phyloP scores from a whole-genome alignment of 2,888 invertebrate genomes.

The Orthosia gracilis region DNA sequence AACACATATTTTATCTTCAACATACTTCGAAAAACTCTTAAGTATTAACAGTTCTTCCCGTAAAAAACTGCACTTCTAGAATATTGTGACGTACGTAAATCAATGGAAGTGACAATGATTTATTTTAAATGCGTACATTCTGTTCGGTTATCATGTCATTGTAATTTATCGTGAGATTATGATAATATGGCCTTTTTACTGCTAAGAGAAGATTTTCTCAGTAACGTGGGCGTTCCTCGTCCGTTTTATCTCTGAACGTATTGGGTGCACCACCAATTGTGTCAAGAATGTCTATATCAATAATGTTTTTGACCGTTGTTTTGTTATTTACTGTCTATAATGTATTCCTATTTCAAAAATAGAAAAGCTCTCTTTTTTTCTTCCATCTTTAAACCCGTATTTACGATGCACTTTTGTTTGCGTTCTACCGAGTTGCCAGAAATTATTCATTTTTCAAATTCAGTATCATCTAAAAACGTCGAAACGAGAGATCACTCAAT shows the following conservation, averaged over 20 bases:
- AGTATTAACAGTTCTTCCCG: background rate
- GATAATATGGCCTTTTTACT: conserved; percentile 65
- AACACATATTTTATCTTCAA: background rate
- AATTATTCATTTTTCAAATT: background rate
- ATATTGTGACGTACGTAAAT: conserved; percentile 43
- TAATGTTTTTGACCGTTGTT: conserved; percentile 37
- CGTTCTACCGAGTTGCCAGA: background rate
- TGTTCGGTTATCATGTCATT: conserved; percentile 71
- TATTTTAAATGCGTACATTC: conserved; percentile 62
- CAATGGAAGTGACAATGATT: conserved; percentile 62
- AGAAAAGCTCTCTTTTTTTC: conserved; percentile 13
- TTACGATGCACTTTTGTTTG: conserved; percentile 13
- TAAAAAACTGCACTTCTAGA: conserved; percentile 40
- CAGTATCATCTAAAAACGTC: background rate
- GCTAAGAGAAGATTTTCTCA: conserved; percentile 52
- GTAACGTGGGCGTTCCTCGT: conserved; percentile 57
- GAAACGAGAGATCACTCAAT: too few species aligned
- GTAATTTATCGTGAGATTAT: conserved; percentile 76
- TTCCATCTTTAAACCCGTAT: background rate
- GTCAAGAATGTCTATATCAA: conserved; percentile 50
- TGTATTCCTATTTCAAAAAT: conserved; percentile 18
- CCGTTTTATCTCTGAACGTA: conserved; percentile 57
- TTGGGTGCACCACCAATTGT: conserved; percentile 57
- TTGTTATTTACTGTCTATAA: conserved; percentile 51
- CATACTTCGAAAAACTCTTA: background rate